A percentile compares a stretch with the other conserved stretches of the same genome.
Conservation (phyloP, 1,140 invertebrate genomes). For the Holotrichia oblita region DNA sequence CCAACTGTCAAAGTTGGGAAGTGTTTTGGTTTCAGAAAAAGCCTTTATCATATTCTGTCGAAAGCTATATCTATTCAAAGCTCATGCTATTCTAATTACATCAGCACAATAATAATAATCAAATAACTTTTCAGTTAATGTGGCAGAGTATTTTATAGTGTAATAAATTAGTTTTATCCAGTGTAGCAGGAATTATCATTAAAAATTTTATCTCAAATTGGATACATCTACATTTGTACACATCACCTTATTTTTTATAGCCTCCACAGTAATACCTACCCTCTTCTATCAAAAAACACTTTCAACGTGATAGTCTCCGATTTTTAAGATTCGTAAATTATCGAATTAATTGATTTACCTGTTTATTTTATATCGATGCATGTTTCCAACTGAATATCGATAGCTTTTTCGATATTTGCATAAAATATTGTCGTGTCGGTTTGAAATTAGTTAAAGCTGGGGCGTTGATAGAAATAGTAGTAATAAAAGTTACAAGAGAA, state of each 20-base stretch:
- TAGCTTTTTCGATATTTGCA: constrained; percentile 22
- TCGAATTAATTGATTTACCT: constrained; percentile 16
- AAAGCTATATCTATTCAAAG: too few relatives aligned
- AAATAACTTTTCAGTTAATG: too few relatives aligned
- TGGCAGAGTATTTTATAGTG: too few relatives aligned
- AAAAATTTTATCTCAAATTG: too few relatives aligned
- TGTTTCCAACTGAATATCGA: neutral
- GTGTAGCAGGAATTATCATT: too few relatives aligned
- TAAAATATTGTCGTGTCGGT: constrained; percentile 18
- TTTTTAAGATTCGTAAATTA: constrained; percentile 26
- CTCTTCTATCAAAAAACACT: neutral
- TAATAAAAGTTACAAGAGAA: constrained; percentile 27
- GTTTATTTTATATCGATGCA: neutral
- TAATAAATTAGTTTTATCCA: too few relatives aligned
- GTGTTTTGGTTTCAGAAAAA: too few relatives aligned
- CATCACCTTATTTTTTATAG: neutral
- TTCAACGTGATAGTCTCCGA: neutral
- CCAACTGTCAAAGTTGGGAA: too few relatives aligned
- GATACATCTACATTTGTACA: too few relatives aligned
- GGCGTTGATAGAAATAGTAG: constrained; percentile 10
- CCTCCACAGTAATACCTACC: neutral
- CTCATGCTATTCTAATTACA: too few relatives aligned
- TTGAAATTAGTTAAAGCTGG: constrained; percentile 22
- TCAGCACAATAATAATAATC: too few relatives aligned
- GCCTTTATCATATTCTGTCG: too few relatives aligned